Conservation (phyloP, 1,140 invertebrate species). For the Oncopodura yosiiana region DNA sequence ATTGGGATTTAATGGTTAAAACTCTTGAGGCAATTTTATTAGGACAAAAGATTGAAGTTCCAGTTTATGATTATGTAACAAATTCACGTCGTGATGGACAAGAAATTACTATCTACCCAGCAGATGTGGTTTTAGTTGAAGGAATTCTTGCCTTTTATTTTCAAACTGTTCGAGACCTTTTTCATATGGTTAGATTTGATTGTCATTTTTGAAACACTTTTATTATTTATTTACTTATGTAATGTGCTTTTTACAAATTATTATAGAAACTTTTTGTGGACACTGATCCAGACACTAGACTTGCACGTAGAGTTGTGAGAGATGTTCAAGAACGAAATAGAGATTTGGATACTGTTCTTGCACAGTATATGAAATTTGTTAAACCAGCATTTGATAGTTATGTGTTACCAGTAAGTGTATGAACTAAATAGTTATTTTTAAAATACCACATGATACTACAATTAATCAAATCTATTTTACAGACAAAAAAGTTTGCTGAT, state of each 20-base stretch:
- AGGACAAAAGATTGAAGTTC: slow-evolving; percentile 75
- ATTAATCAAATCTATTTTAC: slow-evolving; percentile 38
- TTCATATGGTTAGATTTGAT: too few species aligned
- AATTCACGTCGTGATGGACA: slow-evolving; percentile 63
- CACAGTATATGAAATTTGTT: slow-evolving; percentile 94
- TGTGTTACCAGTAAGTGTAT: slow-evolving; percentile 72
- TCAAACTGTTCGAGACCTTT: slow-evolving; percentile 82
- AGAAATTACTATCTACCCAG: slow-evolving; percentile 79
- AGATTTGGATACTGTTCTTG: slow-evolving; percentile 85
- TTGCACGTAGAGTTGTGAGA: slow-evolving; percentile 84
- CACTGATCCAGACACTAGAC: slow-evolving; percentile 92
- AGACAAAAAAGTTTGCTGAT: slow-evolving; percentile 99
- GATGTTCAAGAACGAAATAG: slow-evolving; percentile 89
- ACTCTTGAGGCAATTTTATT: slow-evolving; percentile 69
- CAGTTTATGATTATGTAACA: slow-evolving; percentile 79
- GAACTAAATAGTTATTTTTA: not conserved
- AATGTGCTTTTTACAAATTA: too few species aligned
- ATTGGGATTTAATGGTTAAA: slow-evolving; percentile 69
- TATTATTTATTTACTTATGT: too few species aligned
- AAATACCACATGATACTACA: not conserved
- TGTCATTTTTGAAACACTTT: too few species aligned
- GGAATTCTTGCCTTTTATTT: slow-evolving; percentile 98
- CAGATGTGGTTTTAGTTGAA: slow-evolving; percentile 95
- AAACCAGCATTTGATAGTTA: slow-evolving; percentile 99
- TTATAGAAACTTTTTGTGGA: slow-evolving; percentile 99